Base-by-base conservation (phyloP, 2,797 vertebrate species). In the Sebastes trivittatus region DNA sequence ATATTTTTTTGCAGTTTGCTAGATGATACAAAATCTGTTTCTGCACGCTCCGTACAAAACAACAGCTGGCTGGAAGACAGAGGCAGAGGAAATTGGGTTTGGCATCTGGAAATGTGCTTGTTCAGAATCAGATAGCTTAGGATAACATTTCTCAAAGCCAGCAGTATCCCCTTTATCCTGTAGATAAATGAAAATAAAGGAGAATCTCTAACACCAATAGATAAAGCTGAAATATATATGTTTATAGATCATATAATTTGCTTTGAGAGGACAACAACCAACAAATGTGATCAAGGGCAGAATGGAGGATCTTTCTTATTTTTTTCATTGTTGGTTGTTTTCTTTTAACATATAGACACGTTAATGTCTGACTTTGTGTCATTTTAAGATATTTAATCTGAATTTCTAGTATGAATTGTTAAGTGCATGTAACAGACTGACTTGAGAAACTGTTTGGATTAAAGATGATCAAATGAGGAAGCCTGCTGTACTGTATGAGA, bases 51-150 rank as follows among this genome's bases (percentile, higher is more conserved):
- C 60, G 71, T 46, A 76, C 62, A 59, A 64, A 85, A 84, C 72
- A 86, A 69, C 80, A 90, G 86, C 73, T 78, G 85, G 73, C 23
- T 61, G 27, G 73, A 75, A 62, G 76, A 86, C 56, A 52, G 38
- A 71, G 75, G 74, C 66, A 58, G 22, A 80, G 78, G 62, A 87
- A 77, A 89, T 63, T 70, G 46, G 55, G 68, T 85, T 85, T 88
- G 84, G 88, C 77, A 84, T 87, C 76, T 86, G 82, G 54, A 84
- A 75, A 89, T 77, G 68, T 78, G 71, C 82, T 79, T 71, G 46
- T 87, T 88, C 77, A 82, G 75, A 87, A 56, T 29, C 66, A 58
- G 59, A 79, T 49, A 75, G 61, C 30, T 56, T 7, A 42, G 72
- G 55, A 84, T 75, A 85, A 73, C 59, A 25, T 69, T 89, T 83